Conservation (phyloP, 2,113 vertebrate species). For the Columbina picui region DNA sequence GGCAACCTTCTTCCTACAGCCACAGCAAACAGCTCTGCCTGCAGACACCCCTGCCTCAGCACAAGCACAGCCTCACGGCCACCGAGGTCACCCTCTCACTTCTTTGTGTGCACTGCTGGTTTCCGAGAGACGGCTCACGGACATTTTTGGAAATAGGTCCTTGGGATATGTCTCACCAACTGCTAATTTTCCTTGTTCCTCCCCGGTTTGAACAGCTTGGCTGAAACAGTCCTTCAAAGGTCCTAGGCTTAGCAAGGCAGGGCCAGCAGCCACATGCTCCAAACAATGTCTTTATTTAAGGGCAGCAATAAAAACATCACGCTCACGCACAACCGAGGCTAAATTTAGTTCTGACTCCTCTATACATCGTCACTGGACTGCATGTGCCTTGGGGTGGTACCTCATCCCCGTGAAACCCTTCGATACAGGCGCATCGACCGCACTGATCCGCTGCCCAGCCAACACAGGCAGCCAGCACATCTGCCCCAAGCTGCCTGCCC, state of each 20-base stretch:
- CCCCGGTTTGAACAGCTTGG: not conserved
- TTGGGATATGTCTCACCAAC: not conserved
- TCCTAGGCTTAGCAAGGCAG: not conserved
- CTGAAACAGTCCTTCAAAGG: not conserved
- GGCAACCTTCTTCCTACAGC: not conserved
- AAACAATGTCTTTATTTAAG: not conserved
- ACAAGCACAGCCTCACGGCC: not conserved
- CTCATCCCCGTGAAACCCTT: not conserved
- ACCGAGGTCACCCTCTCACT: not conserved
- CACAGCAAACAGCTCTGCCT: not conserved
- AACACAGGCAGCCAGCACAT: not conserved
- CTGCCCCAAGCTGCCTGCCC: not conserved
- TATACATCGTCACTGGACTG: not conserved
- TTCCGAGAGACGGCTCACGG: not conserved
- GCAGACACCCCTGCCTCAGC: not conserved
- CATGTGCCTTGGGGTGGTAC: not conserved
- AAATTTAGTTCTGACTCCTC: constrained; percentile 33
- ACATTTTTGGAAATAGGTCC: not conserved
- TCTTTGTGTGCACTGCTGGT: not conserved
- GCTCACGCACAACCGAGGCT: not conserved
- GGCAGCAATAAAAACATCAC: not conserved
- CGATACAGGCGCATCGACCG: fast-evolving
- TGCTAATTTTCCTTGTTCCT: not conserved
- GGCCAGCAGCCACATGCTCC: not conserved
- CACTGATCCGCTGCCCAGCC: fast-evolving